Base-by-base conservation (phyloP, 2,797 vertebrate species). In the Pachyuromys duprasi region DNA sequence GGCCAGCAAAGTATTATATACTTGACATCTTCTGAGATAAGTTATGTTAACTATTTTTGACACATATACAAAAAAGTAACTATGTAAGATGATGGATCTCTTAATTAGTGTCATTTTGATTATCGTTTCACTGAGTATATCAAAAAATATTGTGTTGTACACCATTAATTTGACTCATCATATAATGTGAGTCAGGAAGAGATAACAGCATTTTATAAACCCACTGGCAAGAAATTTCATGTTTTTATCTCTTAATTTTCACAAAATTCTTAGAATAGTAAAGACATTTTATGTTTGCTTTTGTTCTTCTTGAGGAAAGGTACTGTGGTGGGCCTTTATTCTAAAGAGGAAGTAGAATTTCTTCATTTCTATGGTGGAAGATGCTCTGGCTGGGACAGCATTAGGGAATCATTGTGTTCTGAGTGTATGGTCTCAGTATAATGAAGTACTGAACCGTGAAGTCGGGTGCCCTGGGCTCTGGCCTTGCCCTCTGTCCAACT, bases 331-430 rank as follows among this genome's bases (percentile, higher is more conserved):
- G 67, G 31, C 39, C 74, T 95, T 79, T 86, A 78, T 70, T 63
- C 49, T 91, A 92, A 92, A 33, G 26, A 86, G n/a, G n/a, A 94
- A 96, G 72, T 6, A 81, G 22, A 92, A 87, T 95, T 86, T 90
- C 75, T 84, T 93, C 67, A 95, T 80, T 95, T 92, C 31, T 63
- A 78, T 79, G 36, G 49, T 93, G 24, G 79, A 94, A 94, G 42
- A 90, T 57, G 84, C 24, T 78, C 79, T 78, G 36, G 53, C 15
- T 94, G 39, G 28, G 36, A 60, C 75, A 92, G 70, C 36, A 84
- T n/a, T n/a, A 31, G 93, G 18, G 33, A 39, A 17, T 55, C 31
- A 26, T 60, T 36, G 1, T 65, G 28, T 79, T 84, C 42, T 89
- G 53, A 62, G 31, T 74, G 74, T n/a, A 81, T 70, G 60, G 17